Percentiles rank a stretch among this genome's conserved stretches.
Conservation (phyloP, 2,797 vertebrate species). For the Paramormyrops hopkinsi region DNA sequence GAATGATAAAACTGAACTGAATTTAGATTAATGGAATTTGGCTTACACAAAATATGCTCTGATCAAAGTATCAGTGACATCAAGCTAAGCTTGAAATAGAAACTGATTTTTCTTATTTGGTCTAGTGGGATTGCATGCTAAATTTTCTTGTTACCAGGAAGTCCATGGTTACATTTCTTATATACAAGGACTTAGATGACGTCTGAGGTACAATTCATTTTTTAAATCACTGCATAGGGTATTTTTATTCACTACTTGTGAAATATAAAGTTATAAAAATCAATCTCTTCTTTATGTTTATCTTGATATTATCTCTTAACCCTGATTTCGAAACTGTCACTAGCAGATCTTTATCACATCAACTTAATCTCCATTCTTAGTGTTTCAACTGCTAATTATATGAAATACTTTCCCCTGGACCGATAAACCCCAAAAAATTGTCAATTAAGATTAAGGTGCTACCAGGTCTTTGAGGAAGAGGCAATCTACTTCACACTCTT, state of each 20-base stretch:
- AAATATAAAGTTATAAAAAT: not conserved
- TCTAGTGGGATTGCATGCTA: not conserved
- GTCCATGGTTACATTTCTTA: not conserved
- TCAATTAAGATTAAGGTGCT: not conserved
- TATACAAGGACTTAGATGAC: not conserved
- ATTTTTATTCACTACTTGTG: not conserved
- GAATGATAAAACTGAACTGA: conserved; percentile 4
- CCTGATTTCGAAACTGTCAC: not conserved
- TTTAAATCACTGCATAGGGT: not conserved
- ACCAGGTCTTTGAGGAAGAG: not conserved
- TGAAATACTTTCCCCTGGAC: not conserved
- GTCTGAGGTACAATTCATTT: not conserved
- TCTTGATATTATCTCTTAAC: not conserved
- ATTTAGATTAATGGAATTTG: conserved; percentile 12
- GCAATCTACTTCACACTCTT: not conserved
- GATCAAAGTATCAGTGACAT: not conserved
- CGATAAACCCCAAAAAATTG: not conserved
- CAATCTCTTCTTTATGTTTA: not conserved
- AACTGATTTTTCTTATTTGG: not conserved
- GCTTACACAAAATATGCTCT: not conserved
- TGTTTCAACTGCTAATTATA: not conserved
- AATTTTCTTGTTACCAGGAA: not conserved
- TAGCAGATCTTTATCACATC: not conserved
- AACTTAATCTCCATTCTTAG: not conserved
- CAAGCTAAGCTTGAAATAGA: not conserved